Base-by-base conservation (phyloP, 2,113 vertebrate species). In the Notiomystis cincta region DNA sequence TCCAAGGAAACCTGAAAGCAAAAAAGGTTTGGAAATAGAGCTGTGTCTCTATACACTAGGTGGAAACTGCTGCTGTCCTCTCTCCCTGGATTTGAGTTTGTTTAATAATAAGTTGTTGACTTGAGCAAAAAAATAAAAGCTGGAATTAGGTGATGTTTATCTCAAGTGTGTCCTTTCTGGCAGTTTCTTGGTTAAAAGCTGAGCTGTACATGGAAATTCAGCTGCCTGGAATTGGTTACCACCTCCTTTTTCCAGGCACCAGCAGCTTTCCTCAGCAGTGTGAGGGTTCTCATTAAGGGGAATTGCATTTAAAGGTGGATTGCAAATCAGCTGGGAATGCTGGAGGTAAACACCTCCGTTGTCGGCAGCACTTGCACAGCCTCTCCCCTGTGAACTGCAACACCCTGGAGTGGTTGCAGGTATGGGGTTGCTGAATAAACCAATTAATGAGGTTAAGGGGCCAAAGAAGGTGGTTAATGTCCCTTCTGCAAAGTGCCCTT, bases 271-370 rank as follows among this genome's bases (percentile, higher is more conserved):
- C 31, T 45, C 15, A 15, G 72, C 4, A 6, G 9, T 9, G 2
- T 13, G 3, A 3, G 14, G 11, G 30, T 14, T 45, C 37, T n/a
- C 24, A 12, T 66, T 56, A 76, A 33, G 69, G 37, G 18, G 19
- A 67, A 11, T 2, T 23, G 35, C 9, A 27, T 33, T 15, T 80
- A 20, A 38, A 65, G 16, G 19, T 9, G 24, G 44, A 37, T 48
- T 78, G 65, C 15, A 53, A 50, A 71, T 66, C 47, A 7, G 4
- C 15, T 15, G 79, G 56, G 75, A 75, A 24, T 13, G 33, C 33
- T 16, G 57, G 22, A 90, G 8, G 9, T 65, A 12, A 70, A 57
- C 33, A 21, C 40, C 33, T 75, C 22, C 0, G 0, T 1, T 5
- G 2, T 1, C 38, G 22, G 65, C n/a, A 70, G n/a, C 47, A 3